Evolutionary conservation across 2,113 vertebrate genomes (phyloP).

Genomic region (Sylvicapra grimmia): DNA sequence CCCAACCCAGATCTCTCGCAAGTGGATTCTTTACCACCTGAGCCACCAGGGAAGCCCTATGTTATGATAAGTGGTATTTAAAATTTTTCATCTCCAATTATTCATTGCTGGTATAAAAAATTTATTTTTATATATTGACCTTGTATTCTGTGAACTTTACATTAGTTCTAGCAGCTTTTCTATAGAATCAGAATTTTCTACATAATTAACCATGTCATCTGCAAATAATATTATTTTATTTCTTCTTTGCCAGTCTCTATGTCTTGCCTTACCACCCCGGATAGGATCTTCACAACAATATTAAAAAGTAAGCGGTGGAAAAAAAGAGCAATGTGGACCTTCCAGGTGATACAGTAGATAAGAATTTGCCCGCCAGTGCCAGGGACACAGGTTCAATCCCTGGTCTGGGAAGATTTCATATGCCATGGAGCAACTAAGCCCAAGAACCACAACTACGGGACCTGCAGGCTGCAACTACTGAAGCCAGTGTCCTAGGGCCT

Average conservation of each 20-base stretch:
- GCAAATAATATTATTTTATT: not conserved
- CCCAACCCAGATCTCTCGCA: not conserved
- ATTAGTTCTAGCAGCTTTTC: not conserved
- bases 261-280: not conserved
- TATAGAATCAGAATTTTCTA: not conserved
- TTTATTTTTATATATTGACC: not conserved
- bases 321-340: not conserved
- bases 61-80: not conserved
- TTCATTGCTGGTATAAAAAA: not conserved
- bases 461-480: not conserved
- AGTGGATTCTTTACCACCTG: not conserved
- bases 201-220: not conserved
- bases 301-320: not conserved
- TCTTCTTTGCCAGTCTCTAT: not conserved
- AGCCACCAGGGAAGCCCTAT: not conserved
- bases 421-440: not conserved
- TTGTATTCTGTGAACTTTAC: not conserved
- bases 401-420: not conserved
- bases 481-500: not conserved
- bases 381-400: not conserved
- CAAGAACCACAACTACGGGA: not conserved
- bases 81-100: not conserved
- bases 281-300: not conserved
- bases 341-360: not conserved
- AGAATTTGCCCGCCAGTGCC: not conserved